Evolutionary conservation across 2,113 vertebrate species (phyloP).

Genomic region (Rattus rattus): DNA sequence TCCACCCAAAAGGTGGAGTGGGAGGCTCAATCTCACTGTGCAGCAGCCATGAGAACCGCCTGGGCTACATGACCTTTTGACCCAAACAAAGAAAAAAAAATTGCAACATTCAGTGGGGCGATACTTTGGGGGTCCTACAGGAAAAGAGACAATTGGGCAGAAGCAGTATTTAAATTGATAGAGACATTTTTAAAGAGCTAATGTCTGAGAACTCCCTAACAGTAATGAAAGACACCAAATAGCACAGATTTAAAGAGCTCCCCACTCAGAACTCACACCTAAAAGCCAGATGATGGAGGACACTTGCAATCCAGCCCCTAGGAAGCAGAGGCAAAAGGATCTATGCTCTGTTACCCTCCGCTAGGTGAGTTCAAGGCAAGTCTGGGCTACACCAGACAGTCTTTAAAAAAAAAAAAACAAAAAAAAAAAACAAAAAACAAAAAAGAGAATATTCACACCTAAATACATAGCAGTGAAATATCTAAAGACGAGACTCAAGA

Average conservation of each 20-base stretch:
- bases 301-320: background rate
- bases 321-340: background rate
- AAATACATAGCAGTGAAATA: background rate
- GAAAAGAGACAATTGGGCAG: background rate
- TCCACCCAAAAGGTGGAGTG: background rate
- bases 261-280: background rate
- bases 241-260: background rate
- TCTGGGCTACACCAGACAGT: background rate
- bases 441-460: background rate
- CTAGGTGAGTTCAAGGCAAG: background rate
- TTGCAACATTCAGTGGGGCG: background rate
- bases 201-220: constrained; percentile 15
- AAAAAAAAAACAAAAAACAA: background rate
- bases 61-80: background rate
- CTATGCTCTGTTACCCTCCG: background rate
- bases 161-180: background rate
- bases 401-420: background rate
- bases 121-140: background rate
- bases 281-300: background rate
- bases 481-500: constrained; percentile 14
- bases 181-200: background rate
- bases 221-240: constrained; percentile 2
- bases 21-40: background rate
- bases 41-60: background rate
- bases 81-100: background rate